Base-by-base conservation (phyloP, 2,113 vertebrate genomes). In the Xiphophorus hellerii region DNA sequence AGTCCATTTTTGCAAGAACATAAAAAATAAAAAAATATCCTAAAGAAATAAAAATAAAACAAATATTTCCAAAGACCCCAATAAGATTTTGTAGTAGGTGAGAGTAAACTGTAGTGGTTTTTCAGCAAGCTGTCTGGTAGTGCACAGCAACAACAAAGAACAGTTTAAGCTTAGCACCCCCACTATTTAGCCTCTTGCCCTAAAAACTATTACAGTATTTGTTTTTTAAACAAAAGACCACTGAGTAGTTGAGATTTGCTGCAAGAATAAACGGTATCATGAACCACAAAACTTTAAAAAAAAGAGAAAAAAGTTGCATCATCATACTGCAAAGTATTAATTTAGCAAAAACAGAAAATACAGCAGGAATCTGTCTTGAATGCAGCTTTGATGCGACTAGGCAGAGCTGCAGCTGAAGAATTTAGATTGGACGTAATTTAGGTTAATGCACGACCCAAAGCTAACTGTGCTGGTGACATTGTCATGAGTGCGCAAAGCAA, bases 371-470 rank as follows among this genome's bases (percentile, higher is more conserved):
- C 30, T 58, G 35, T 51, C 48, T 77, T 48, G 72, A 3, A 22
- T 63, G 72, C 74, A 77, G 60, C 51, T 28, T 42, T 42, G 65
- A 25, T 62, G 76, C 20, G 10, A 64, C 74, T 28, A 28, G 62
- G 68, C 61, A 30, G 66, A 81, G 71, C 76, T 44, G 73, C 74
- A 22, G 33, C 62, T 48, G 33, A 48, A 35, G 66, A 66, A 69
- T 62, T 71, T 66, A 84, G 75, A 84, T 82, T 73, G 74, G 71
- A 69, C 66, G 71, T 86, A 30, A 84, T 81, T 72, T 0, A 28
- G 71, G 58, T 80, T 68, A 69, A 72, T 68, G 74, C 77, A 62
- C 37, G 69, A 89, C 67, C 78, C 3, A 58, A 10, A 78, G 80
- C 71, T 70, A 28, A 37, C 28, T 69, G 77, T 70, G 75, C 62